Evolutionary conservation across 2,797 vertebrate genomes (phyloP), one percentile per base, ranked within the genome.

Genomic region (Acrossocheilus fasciatus): DNA sequence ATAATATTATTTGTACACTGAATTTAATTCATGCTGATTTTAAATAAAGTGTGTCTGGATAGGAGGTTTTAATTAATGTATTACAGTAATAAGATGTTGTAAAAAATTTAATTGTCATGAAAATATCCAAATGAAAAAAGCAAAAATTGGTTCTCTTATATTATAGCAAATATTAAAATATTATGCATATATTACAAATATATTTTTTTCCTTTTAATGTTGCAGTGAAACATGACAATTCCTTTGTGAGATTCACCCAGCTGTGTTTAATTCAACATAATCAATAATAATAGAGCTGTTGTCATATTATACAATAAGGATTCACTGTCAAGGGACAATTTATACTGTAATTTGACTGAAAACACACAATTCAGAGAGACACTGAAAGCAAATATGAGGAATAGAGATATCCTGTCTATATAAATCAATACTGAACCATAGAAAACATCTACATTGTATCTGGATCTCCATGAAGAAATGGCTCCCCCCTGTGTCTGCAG

Each of bases 401-500:
- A 83, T 1, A 34, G 39, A 66, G 30, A 84, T 23, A 66, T 62
- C 41, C 43, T 17, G 39, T 45, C 9, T 18, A 6, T 41, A 39
- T 8, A 34, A 47, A 83, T 64, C 41, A 66, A 66, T 15, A 47
- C 3, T 64, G 39, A 77, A 76, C 17, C 18, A 26, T 6, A 64
- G 26, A 41, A 62, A 34, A 76, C 17, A 23, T n/a, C 43, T 68
- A 12, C 2, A 50, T 50, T 62, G 62, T 14, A 17, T 7, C 14
- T 66, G 12, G 57, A 59, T 59, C 20, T n/a, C 20, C 8, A 18
- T 78, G 64, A 41, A n/a, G 62, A 39, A 77, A 69, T 43, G 62
- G 1, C 83, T 52, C 83, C 83, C 59, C 62, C 83, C 23, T 23
- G 74, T 85, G 85, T 23, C 69, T 66, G 68, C 12, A 69, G 8